Percentiles rank a stretch among this genome's conserved stretches.
These are phyloP conservation scores for Clanis bilineata DNA, from an alignment of 2,888 invertebrate genomes.

Conservation along the genomic window DNA sequence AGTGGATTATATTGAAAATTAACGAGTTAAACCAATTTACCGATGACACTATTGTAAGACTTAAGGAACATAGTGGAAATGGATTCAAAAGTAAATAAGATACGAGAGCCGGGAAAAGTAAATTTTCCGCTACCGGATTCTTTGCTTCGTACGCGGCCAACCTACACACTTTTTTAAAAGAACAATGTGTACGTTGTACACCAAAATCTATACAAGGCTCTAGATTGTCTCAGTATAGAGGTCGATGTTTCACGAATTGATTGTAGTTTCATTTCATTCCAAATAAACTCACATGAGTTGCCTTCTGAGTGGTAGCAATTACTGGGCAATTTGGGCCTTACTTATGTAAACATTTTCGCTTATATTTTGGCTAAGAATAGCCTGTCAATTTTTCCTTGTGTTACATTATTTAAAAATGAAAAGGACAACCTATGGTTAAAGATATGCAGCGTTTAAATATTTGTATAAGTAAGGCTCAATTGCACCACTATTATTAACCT, in stretches of 20 bases:
- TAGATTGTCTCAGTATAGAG: no score
- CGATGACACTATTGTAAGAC: conserved; percentile 29
- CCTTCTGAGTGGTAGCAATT: no score
- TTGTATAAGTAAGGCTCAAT: no score
- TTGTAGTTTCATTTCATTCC: neutral
- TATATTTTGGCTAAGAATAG: no score
- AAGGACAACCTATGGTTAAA: no score
- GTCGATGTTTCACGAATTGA: no score
- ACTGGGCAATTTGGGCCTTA: no score
- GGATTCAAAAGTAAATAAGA: conserved; percentile 35
- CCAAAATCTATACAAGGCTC: conserved; percentile 26
- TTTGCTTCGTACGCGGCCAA: conserved; percentile 27
- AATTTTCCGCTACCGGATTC: conserved; percentile 32
- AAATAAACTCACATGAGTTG: neutral
- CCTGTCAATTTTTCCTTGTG: no score
- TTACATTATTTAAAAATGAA: no score
- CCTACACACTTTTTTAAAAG: conserved; percentile 26
- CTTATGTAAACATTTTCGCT: no score
- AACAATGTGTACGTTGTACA: conserved; percentile 19
- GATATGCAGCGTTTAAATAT: no score
- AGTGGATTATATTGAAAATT: neutral
- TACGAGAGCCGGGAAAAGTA: conserved; percentile 31
- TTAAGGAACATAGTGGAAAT: conserved; percentile 27
- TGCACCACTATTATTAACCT: no score
- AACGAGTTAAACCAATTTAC: neutral